phyloP scores from a whole-genome alignment of 2,888 invertebrate genomes.

The Acrobasis suavella region DNA sequence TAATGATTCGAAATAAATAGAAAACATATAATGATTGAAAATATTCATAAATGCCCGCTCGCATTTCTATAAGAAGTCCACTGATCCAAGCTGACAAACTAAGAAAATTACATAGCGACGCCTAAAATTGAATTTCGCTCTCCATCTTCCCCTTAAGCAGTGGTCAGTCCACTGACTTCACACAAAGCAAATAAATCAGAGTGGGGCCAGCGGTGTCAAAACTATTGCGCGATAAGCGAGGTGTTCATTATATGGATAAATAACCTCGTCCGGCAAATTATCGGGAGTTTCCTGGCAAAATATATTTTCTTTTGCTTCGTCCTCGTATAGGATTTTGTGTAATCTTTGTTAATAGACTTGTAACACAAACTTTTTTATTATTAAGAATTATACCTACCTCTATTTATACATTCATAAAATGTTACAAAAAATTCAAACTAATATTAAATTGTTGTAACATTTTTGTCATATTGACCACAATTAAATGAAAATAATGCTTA shows the following conservation, averaged over 20 bases:
- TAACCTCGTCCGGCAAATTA: conserved; percentile 59
- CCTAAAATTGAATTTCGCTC: conserved; percentile 8
- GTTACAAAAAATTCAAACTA: no score
- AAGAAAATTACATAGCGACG: neutral
- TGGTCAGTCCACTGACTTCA: conserved; percentile 40
- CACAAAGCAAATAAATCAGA: conserved; percentile 65
- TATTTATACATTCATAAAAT: no score
- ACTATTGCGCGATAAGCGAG: conserved; percentile 59
- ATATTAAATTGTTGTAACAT: no score
- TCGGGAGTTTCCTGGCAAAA: conserved; percentile 32
- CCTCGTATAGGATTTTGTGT: neutral
- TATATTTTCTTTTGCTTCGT: conserved; percentile 24
- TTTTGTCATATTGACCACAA: no score
- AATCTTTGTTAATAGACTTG: neutral
- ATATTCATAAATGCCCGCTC: no score
- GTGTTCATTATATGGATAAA: conserved; percentile 68
- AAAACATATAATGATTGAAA: no score
- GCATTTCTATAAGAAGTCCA: neutral
- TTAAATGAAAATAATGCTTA: no score
- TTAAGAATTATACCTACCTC: no score
- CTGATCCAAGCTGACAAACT: neutral
- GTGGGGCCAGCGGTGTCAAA: conserved; percentile 50
- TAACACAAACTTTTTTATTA: neutral
- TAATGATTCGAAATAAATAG: no score
- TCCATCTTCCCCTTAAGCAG: conserved; percentile 30